Conservation (phyloP, 2,888 invertebrate genomes). For the Chrysolina americana region DNA sequence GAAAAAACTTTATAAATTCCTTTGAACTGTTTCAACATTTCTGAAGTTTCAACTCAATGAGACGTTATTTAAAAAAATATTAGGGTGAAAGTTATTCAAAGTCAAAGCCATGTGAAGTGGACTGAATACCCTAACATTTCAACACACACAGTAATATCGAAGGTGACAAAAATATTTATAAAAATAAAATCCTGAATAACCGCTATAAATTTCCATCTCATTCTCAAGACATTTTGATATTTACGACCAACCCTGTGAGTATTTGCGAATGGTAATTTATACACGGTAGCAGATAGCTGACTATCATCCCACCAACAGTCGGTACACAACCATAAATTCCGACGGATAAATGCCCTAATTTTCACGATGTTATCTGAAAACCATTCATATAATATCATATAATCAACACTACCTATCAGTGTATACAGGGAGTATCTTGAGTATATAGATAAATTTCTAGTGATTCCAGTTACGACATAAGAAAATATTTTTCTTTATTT, state of each 20-base stretch:
- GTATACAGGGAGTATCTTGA: background rate
- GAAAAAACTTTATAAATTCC: background rate
- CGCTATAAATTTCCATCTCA: slow-evolving; percentile 2
- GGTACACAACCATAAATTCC: background rate
- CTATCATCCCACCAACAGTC: background rate
- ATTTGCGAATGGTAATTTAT: background rate
- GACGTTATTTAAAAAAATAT: too few relatives aligned
- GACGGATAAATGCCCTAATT: background rate
- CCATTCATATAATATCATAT: background rate
- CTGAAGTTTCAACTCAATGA: too few relatives aligned
- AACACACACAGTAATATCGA: too few relatives aligned
- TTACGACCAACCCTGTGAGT: slow-evolving; percentile 5
- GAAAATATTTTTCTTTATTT: too few relatives aligned
- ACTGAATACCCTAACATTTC: too few relatives aligned
- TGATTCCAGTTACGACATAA: too few relatives aligned
- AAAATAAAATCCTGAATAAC: background rate
- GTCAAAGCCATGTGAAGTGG: too few relatives aligned
- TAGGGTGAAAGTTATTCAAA: too few relatives aligned
- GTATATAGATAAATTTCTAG: background rate
- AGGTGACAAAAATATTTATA: too few relatives aligned
- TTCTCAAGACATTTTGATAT: background rate
- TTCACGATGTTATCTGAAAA: background rate
- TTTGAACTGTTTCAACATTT: too few relatives aligned
- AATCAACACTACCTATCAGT: background rate
- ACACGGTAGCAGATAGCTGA: background rate